Evolutionary conservation across 1,140 invertebrate species (phyloP), one percentile per base, ranked within the genome.

Genomic region (Drosophila malerkotliana): DNA sequence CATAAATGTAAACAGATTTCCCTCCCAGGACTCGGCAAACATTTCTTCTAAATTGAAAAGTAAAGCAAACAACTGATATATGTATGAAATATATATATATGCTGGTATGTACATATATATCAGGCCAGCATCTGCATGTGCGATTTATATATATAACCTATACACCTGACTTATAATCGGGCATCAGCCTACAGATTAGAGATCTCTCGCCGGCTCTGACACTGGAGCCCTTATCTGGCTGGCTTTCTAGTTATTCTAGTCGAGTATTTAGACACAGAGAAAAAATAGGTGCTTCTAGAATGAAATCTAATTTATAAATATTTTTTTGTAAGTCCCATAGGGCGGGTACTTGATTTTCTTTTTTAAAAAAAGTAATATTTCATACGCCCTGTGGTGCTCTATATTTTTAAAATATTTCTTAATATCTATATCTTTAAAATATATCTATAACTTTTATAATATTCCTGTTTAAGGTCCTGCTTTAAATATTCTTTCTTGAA

Each of bases 21-120:
- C 58, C 61, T 37, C 39, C 66, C 49, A 66, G 49, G 66, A 55
- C 49, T 69, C 18, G 66, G 62, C 66, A 69, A 67, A 56, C 66
- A 69, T 68, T 68, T 69, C 55, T 69, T 24, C 63, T 39, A 69
- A 69, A 69, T 69, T 69, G 41, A 69, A 69, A 69, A 69, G 66
- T 37, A 69, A 69, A 39, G 66, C 64, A 68, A 69, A 69, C 66
- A 69, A 68, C 41, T 37, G 14, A 24, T 28, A 15, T 28, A 49
- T 28, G 12, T 28, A 49, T 26, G 2, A 30, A 12, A 4, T n/a
- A 32, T 12, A 32, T 32, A 28, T 61, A 24, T 26, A 14, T 4
- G 0, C 21, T 44, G 21, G 24, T 4, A 28, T 18, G 18, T 14
- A 10, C 44, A 3, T 44, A 10, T 51, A 3, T 44, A 12, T 64